phyloP scores from a whole-genome alignment of 2,888 invertebrate species.

The Griposia aprilina region DNA sequence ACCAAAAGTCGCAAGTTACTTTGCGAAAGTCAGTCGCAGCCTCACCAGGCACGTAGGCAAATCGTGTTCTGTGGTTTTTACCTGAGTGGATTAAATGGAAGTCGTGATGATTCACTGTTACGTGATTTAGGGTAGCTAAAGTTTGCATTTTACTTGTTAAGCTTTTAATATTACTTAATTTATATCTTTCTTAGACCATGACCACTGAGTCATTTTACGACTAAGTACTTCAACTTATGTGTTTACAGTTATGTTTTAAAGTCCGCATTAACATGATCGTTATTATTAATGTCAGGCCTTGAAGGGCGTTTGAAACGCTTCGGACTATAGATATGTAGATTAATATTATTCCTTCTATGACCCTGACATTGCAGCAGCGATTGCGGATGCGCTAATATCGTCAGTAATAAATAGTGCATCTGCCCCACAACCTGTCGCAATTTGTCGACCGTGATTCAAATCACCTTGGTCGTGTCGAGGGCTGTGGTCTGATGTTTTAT shows the following conservation, averaged over 20 bases:
- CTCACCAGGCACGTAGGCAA: conserved; percentile 55
- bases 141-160: conserved; percentile 39
- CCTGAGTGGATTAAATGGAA: conserved; percentile 61
- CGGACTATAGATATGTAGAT: conserved; percentile 46
- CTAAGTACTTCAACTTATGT: conserved; percentile 22
- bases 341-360: conserved; percentile 52
- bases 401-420: conserved; percentile 82
- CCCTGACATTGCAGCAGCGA: conserved; percentile 84
- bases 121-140: conserved; percentile 41
- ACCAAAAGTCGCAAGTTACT: conserved; percentile 47
- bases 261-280: conserved; percentile 34
- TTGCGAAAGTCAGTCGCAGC: conserved; percentile 53
- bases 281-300: conserved; percentile 49
- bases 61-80: conserved; percentile 65
- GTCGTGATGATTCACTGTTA: conserved; percentile 62
- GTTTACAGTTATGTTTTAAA: conserved; percentile 36
- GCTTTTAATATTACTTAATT: conserved; percentile 9
- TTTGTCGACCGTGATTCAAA: conserved; percentile 84
- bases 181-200: conserved; percentile 30
- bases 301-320: conserved; percentile 40
- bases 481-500: conserved; percentile 50
- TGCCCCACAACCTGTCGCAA: conserved; percentile 83
- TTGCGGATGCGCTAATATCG: conserved; percentile 85
- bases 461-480: conserved; percentile 81
- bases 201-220: conserved; percentile 38